Evolutionary conservation across 2,888 invertebrate species (phyloP), one percentile per base, ranked within the genome.

Genomic region (Elmis aenea): DNA sequence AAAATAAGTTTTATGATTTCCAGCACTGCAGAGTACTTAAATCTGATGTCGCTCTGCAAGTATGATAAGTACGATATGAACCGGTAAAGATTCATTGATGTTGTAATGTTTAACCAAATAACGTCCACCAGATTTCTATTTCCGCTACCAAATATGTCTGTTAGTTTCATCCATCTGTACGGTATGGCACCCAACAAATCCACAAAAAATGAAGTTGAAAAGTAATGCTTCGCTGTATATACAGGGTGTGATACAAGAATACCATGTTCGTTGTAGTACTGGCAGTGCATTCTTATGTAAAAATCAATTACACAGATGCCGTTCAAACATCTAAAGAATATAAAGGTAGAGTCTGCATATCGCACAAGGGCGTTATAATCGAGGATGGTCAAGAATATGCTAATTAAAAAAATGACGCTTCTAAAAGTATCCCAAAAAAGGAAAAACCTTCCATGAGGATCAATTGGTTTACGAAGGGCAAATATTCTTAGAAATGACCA

Each of bases 231-330:
- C 3, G 73, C 72, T 5, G 72, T 73, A 50, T 69, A 52, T 51
- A 69, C 71, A 5, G 73, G 72, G 54, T 73, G 72, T 36, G 67
- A 71, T 38, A 73, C 70, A 5, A 71, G 54, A 46, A 71, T 70
- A 46, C 71, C 71, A 52, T 71, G 67, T 0, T 62, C 38, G 2
- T 72, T 72, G 35, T 72, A 73, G 46, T 62, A 73, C 5, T 70
- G 70, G 6, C 73, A 70, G 40, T 73, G 73, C 0, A 72, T 56
- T 67, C 69, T 70, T 30, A 73, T 45, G 46, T 71, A 40, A 5
- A 40, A n/a, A 13, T 40, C 40, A 4, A 18, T 2, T n/a, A n/a
- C n/a, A n/a, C n/a, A n/a, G n/a, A n/a, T n/a, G n/a, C n/a, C n/a
- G n/a, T n/a, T n/a, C n/a, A n/a, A n/a, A n/a, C n/a, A n/a, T n/a